phyloP scores from a whole-genome alignment of 2,797 vertebrate genomes.

The Linurgus olivaceus region DNA sequence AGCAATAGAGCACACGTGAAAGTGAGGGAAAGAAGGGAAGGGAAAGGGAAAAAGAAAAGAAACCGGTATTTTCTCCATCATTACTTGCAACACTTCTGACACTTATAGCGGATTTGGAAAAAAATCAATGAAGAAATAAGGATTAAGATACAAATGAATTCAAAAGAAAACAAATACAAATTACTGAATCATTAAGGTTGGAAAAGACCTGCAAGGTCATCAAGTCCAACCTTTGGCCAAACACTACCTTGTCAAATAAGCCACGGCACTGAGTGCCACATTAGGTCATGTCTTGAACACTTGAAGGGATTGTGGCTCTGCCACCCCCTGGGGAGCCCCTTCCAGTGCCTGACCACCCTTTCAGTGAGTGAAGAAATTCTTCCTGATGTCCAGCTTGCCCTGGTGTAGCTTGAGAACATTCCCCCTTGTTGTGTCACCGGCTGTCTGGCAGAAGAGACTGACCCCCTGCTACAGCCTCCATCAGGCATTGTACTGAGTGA shows the following conservation, averaged over 20 bases:
- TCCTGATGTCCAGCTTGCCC: background rate
- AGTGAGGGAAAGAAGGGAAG: background rate
- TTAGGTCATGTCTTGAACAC: background rate
- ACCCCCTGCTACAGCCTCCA: too few relatives aligned
- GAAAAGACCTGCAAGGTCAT: background rate
- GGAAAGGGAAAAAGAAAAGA: background rate
- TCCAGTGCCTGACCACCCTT: background rate
- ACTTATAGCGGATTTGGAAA: background rate
- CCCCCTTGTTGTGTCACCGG: background rate
- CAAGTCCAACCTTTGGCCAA: background rate
- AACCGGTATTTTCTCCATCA: background rate
- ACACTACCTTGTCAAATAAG: background rate
- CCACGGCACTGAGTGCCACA: background rate
- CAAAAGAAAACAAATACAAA: background rate
- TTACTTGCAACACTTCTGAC: background rate
- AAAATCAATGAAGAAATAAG: background rate
- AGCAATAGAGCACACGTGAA: accelerated
- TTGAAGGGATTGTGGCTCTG: background rate
- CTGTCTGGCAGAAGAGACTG: background rate
- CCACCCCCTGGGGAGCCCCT: background rate
- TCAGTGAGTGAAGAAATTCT: background rate
- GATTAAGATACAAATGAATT: background rate
- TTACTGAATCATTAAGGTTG: accelerated
- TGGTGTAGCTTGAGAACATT: background rate
- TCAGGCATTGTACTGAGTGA: background rate